These are phyloP conservation scores for Pomacea canaliculata DNA, from an alignment of 2,888 invertebrate genomes.

Conservation along the genomic window DNA sequence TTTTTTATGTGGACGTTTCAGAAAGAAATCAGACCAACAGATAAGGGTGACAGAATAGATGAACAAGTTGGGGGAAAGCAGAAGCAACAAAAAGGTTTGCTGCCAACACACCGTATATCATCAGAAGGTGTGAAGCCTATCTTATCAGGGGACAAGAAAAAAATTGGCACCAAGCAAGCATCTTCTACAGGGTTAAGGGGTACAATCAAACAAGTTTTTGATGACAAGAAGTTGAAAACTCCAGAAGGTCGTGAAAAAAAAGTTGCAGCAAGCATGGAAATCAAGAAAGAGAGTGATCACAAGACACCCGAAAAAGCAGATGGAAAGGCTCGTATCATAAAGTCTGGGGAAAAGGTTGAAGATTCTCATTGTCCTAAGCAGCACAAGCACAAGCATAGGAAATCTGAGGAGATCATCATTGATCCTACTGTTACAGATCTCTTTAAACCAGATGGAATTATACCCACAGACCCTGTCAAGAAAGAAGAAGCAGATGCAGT, in stretches of 20 bases:
- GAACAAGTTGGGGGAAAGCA: neutral
- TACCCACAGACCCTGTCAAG: constrained; percentile 32
- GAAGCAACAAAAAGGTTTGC: neutral
- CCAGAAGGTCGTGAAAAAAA: no score
- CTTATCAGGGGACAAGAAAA: no score
- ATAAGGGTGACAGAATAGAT: neutral
- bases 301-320: neutral
- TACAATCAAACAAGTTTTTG: no score
- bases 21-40: no score
- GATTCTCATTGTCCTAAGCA: constrained; percentile 26
- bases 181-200: no score
- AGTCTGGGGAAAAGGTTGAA: neutral
- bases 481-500: constrained; percentile 22
- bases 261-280: no score
- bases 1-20: no score
- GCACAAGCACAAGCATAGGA: constrained; percentile 42
- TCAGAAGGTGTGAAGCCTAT: no score
- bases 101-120: neutral
- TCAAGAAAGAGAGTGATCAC: neutral
- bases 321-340: neutral
- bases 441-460: constrained; percentile 57
- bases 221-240: no score
- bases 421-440: constrained; percentile 57
- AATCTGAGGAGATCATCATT: constrained; percentile 47
- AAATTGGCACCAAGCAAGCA: no score